Conservation (phyloP, 2,888 invertebrate species). For the Colletes collaris region DNA sequence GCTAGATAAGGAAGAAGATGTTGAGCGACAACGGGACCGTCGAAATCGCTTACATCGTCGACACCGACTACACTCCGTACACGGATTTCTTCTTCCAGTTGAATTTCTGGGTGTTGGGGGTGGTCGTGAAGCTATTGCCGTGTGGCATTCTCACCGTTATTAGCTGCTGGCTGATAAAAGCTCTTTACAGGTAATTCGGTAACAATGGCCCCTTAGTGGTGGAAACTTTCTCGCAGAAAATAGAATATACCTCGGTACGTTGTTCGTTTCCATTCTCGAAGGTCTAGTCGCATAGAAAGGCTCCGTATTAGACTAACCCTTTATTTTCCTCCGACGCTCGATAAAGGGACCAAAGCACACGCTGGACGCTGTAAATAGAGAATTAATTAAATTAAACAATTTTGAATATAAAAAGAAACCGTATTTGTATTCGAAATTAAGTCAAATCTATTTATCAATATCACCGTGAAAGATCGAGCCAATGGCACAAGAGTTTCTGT, state of each 20-base stretch:
- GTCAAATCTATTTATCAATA: no score
- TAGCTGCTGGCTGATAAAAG: conserved; percentile 88
- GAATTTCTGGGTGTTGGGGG: conserved; percentile 93
- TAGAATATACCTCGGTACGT: neutral
- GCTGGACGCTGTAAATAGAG: no score
- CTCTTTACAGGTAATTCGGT: conserved; percentile 85
- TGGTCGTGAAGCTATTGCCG: conserved; percentile 91
- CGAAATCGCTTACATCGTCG: conserved; percentile 77
- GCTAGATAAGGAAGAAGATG: conserved; percentile 71
- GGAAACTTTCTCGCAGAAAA: neutral
- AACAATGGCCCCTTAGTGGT: neutral
- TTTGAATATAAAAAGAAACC: no score
- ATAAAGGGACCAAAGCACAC: no score
- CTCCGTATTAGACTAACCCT: no score
- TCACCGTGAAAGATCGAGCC: no score
- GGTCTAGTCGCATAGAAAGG: neutral
- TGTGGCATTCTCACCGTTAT: conserved; percentile 91
- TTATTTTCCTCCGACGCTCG: no score
- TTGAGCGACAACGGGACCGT: conserved; percentile 68
- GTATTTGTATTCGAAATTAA: no score
- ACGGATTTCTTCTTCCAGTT: conserved; percentile 87
- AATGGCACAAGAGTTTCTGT: no score
- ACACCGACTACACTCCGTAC: conserved; percentile 84
- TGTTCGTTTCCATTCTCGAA: neutral
- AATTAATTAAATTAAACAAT: no score